phyloP scores from a whole-genome alignment of 2,888 invertebrate species.

The Tiliacea aurago region DNA sequence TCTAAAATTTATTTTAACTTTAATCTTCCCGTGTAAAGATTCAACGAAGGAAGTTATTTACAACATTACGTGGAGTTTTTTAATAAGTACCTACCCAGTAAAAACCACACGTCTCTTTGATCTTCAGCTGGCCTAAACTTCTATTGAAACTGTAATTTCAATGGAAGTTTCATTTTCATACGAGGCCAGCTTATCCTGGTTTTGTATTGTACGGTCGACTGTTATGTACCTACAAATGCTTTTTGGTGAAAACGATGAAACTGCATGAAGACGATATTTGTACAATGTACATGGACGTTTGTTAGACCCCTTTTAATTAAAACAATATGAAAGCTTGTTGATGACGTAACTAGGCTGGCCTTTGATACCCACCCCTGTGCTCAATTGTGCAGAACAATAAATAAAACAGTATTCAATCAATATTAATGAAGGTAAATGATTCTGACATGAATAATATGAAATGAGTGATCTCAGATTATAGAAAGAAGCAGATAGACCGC shows the following conservation, averaged over 20 bases:
- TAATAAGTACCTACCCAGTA: background rate
- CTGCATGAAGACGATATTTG: background rate
- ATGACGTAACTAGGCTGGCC: background rate
- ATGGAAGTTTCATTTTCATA: too few relatives aligned
- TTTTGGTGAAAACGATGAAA: background rate
- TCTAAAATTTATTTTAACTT: background rate
- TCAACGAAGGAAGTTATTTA: slow-evolving; percentile 5
- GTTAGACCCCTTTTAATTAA: too few relatives aligned
- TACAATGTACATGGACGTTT: too few relatives aligned
- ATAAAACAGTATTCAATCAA: background rate
- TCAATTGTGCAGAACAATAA: slow-evolving; percentile 8
- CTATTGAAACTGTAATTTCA: too few relatives aligned
- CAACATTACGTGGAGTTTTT: background rate
- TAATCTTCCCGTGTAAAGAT: background rate
- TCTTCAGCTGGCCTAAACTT: background rate
- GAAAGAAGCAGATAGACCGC: too few relatives aligned
- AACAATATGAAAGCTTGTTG: background rate
- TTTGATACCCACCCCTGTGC: background rate
- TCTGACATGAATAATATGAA: background rate
- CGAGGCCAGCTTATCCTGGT: background rate
- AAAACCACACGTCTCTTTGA: background rate
- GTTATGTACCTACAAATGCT: background rate
- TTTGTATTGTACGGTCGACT: background rate
- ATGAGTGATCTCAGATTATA: too few relatives aligned
- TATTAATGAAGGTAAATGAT: background rate